Conservation (phyloP, 2,113 vertebrate species). For the Cricetomys ansorgei region DNA sequence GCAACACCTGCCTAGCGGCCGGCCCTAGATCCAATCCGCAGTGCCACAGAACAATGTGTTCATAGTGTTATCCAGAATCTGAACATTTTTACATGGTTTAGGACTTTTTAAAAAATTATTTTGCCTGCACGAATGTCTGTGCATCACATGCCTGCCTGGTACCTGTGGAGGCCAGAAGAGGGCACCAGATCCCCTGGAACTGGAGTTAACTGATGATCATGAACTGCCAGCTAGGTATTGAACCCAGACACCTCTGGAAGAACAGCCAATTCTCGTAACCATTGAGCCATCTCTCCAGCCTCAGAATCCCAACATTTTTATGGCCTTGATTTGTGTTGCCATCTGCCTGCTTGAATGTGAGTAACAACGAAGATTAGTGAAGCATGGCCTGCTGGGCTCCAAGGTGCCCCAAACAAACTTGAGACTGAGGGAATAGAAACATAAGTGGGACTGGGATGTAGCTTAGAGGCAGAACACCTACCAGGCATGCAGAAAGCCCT, state of each 20-base stretch:
- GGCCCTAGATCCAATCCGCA: not conserved
- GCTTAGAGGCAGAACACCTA: not conserved
- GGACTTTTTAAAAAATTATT: too few species aligned
- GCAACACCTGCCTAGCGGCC: not conserved
- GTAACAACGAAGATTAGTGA: not conserved
- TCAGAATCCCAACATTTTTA: slow-evolving; percentile 10
- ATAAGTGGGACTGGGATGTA: not conserved
- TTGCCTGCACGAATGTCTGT: not conserved
- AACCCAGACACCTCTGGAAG: not conserved
- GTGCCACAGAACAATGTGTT: not conserved
- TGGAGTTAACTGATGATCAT: not conserved
- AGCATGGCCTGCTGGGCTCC: not conserved
- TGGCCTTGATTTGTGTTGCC: not conserved
- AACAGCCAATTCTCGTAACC: not conserved
- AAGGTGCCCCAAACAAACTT: not conserved
- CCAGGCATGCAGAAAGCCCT: not conserved
- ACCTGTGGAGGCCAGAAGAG: not conserved
- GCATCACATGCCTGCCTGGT: not conserved
- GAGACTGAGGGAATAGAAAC: not conserved
- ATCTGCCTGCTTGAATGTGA: slow-evolving; percentile 29
- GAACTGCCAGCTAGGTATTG: not conserved
- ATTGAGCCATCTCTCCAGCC: not conserved
- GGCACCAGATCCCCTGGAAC: not conserved
- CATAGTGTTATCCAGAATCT: not conserved
- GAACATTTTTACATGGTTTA: slow-evolving; percentile 31